Conservation (phyloP, 53 echinoderm and acorn worm species). For the Apostichopus leukothele region DNA sequence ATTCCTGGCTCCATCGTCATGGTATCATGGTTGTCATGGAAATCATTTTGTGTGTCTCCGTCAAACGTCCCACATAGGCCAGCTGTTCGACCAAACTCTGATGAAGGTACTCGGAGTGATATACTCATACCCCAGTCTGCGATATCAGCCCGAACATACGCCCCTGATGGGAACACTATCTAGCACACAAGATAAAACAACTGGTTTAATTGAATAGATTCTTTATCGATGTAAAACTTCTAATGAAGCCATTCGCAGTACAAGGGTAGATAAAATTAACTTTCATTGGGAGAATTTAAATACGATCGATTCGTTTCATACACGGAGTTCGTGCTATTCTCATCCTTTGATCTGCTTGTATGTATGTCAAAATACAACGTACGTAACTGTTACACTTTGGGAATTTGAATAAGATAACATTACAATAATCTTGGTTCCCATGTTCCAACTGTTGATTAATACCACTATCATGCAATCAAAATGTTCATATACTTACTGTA, state of each 20-base stretch:
- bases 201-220: background rate
- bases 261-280: no score
- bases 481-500: conserved; percentile 66
- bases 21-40: conserved; percentile 57
- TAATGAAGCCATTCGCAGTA: no score
- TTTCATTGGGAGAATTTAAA: no score
- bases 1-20: conserved; percentile 51
- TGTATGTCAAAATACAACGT: no score
- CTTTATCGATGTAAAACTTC: no score
- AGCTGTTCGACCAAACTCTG: conserved; percentile 78
- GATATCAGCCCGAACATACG: conserved; percentile 87
- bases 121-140: conserved; percentile 95
- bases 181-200: conserved; percentile 31
- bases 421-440: background rate
- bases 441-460: no score
- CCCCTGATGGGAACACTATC: conserved; percentile 90
- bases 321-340: no score
- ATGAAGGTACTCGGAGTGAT: conserved; percentile 83
- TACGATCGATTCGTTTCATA: no score
- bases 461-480: background rate
- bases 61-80: conserved; percentile 88
- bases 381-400: no score
- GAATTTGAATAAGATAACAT: background rate
- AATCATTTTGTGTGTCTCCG: conserved; percentile 87
- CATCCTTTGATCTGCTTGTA: no score